Evolutionary conservation across 2,113 vertebrate species (phyloP).

Genomic region (Heteronetta atricapilla): DNA sequence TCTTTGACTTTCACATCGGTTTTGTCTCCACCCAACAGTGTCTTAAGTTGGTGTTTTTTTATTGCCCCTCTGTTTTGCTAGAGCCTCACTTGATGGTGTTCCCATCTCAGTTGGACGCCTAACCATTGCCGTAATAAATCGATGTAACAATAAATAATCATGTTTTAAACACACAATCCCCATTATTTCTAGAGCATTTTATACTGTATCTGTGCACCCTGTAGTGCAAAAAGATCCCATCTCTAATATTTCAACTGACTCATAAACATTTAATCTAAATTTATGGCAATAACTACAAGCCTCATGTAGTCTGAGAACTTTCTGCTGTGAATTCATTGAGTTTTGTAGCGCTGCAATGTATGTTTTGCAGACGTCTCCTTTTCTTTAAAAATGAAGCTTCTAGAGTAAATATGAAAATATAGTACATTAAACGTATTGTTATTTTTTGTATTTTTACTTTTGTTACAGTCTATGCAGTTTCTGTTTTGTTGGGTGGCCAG

Average conservation of each 20-base stretch:
- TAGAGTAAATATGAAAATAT: neutral
- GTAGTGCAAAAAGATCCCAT: neutral
- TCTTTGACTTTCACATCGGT: neutral
- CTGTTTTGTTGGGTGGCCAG: neutral
- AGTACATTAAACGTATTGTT: neutral
- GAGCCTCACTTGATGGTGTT: neutral
- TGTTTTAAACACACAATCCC: neutral
- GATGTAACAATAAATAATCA: neutral
- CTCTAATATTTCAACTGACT: conserved; percentile 25
- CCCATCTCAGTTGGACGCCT: neutral
- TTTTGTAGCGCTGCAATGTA: neutral
- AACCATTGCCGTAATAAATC: neutral
- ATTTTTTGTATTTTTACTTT: neutral
- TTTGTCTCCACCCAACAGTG: neutral
- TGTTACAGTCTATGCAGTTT: neutral
- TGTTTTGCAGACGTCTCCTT: neutral
- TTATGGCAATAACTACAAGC: conserved; percentile 6
- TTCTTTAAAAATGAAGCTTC: neutral
- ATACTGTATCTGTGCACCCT: neutral
- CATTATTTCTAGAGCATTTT: neutral
- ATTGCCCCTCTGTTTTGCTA: neutral
- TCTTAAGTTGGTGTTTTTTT: neutral
- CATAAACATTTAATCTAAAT: conserved; percentile 15
- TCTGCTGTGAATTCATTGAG: conserved; percentile 43
- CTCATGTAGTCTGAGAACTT: neutral